Evolutionary conservation across 2,113 vertebrate species (phyloP).

Genomic region (Phrynosoma blainvillii): DNA sequence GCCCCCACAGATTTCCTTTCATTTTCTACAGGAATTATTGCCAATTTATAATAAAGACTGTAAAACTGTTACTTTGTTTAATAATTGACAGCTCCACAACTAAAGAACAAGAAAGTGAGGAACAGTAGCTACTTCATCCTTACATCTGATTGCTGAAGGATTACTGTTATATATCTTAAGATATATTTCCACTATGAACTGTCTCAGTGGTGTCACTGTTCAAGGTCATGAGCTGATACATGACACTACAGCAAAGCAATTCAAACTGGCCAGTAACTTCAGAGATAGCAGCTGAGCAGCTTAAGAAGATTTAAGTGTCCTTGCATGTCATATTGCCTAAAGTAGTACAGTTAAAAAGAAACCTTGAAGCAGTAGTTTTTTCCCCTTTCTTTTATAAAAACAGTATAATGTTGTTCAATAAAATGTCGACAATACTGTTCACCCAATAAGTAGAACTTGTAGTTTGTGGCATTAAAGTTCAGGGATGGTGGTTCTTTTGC

Average conservation of each 20-base stretch:
- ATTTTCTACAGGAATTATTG: neutral
- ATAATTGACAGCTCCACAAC: neutral
- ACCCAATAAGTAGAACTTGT: neutral
- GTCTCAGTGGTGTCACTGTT: neutral
- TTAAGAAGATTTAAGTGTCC: accelerated
- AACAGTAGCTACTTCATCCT: neutral
- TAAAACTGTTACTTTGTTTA: neutral
- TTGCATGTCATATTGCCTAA: slow-evolving; percentile 8
- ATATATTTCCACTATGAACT: slow-evolving; percentile 20
- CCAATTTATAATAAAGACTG: neutral
- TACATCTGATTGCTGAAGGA: slow-evolving; percentile 10
- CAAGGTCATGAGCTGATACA: neutral
- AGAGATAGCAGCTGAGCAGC: neutral
- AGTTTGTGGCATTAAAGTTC: neutral
- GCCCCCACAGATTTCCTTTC: neutral
- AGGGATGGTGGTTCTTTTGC: neutral
- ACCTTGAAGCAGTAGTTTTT: neutral
- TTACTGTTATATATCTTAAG: neutral
- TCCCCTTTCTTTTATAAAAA: slow-evolving; percentile 20
- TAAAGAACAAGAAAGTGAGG: neutral
- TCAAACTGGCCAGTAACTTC: slow-evolving; percentile 10
- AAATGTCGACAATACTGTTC: neutral
- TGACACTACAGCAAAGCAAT: neutral
- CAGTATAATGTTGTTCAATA: neutral
- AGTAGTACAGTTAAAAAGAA: neutral